Evolutionary conservation across 2,113 vertebrate genomes (phyloP), one percentile per base, ranked within the genome.

Genomic region (Panthera uncia): DNA sequence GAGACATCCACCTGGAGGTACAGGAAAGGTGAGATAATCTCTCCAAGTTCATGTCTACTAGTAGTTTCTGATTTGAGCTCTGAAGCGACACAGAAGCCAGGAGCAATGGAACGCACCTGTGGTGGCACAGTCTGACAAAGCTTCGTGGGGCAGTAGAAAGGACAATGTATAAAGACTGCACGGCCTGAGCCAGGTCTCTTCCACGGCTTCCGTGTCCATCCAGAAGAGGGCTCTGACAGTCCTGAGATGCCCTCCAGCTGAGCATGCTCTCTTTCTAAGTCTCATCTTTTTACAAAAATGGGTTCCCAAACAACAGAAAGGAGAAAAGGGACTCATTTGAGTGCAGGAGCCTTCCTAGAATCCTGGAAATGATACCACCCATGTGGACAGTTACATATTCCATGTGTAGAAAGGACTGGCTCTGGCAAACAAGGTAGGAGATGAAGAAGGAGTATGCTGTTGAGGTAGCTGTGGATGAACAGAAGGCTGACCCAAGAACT

Each of bases 21-120:
- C 6, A 18, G 29, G 18, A 76, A n/a, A 83, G 65, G 29, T 13
- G 71, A 92, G 27, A 82, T 69, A 33, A 15, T 29, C 16, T 92
- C 87, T 91, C 93, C 50, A 91, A 93, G 86, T 61, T 69, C 16
- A 63, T 13, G 8, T 82, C 84, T n/a, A 80, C 65, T 88, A n/a
- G 27, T 25, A 41, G 21, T 61, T 87, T 96, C 48, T 5, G 14
- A 79, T n/a, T 93, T 50, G 18, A 69, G 55, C 48, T 73, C 65
- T 50, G 38, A 86, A 94, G 29, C 0, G 10, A 78, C 45, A 50
- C 27, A 66, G 89, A 57, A 79, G 21, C 29, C 76, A 88, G 65
- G 57, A 50, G 50, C 23, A 81, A 79, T 41, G 23, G 25, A 29
- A 41, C 0, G 0, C 25, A 13, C 23, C 25, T 25, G 21, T 6